Conservation (phyloP, 2,888 invertebrate genomes). For the Shargacucullia verbasci region DNA sequence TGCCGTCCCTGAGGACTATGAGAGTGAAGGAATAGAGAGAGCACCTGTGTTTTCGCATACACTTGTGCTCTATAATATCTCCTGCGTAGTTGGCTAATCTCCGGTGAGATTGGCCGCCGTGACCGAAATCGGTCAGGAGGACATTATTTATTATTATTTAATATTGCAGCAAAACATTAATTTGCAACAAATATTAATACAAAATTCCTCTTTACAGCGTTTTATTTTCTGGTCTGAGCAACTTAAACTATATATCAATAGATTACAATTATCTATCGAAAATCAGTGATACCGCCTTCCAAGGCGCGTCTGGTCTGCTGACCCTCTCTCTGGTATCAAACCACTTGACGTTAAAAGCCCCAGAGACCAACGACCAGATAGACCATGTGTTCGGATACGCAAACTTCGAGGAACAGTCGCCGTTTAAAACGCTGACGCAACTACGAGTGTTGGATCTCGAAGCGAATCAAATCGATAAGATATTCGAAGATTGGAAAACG, state of each 20-base stretch:
- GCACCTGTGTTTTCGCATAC: too few relatives aligned
- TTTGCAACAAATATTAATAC: neutral
- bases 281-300: conserved; percentile 30
- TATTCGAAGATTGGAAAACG: conserved; percentile 41
- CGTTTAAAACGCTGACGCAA: conserved; percentile 12
- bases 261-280: conserved; percentile 49
- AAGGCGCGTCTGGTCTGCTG: conserved; percentile 22
- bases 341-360: conserved; percentile 39
- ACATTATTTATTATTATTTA: too few relatives aligned
- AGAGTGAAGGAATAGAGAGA: too few relatives aligned
- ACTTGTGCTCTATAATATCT: too few relatives aligned
- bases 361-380: neutral
- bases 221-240: conserved; percentile 43
- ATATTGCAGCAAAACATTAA: too few relatives aligned
- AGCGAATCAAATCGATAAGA: conserved; percentile 23
- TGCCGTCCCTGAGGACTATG: too few relatives aligned
- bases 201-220: conserved; percentile 25
- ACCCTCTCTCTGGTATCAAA: conserved; percentile 56
- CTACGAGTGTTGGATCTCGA: conserved; percentile 30
- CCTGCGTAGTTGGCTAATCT: too few relatives aligned
- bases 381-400: neutral
- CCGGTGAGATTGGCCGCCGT: too few relatives aligned
- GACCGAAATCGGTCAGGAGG: too few relatives aligned
- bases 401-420: conserved; percentile 1
- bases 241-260: conserved; percentile 46